Evolutionary conservation across 2,888 invertebrate species (phyloP), one percentile per base, ranked within the genome.

Genomic region (Oasisia sp.): DNA sequence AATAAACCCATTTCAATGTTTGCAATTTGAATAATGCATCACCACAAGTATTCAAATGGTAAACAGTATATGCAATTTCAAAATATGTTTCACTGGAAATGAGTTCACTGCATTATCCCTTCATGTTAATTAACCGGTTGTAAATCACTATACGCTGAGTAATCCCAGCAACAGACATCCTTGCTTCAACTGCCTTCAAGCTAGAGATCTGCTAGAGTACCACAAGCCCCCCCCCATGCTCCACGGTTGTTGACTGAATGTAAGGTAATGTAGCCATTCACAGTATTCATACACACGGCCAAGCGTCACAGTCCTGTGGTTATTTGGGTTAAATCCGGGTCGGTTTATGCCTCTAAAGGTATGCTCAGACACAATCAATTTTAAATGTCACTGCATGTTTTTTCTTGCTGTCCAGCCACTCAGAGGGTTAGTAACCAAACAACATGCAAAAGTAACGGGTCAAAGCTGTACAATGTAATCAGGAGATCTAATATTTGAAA

Each of bases 291-390:
- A 74, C n/a, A n/a, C 27, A 19, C 27, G 27, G 74, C 74, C 74
- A 27, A 7, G 74, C 74, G 74, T 74, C 74, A 74, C 74, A 74
- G 74, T 74, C 74, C 74, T 74, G n/a, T 74, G 27, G 74, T 27
- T 74, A 74, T 74, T 74, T 74, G 74, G 74, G 74, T 74, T 74
- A 74, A 74, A 27, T 74, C 74, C 74, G 74, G 74, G 74, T 74
- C 74, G 19, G 27, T 74, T 7, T n/a, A 19, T 19, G 27, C 74
- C 74, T 74, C 74, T 50, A 19, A 0, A 74, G 74, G 14, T 74
- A 19, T 0, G 27, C 7, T 74, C 74, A 74, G 3, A 27, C n/a
- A 74, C 74, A 27, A 74, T 74, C 27, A 74, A 74, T 74, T 19
- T 74, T 74, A 74, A 74, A 74, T 74, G 74, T 74, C 74, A 74